Conservation (phyloP, 2,888 invertebrate species). For the Eristalinus aeneus region DNA sequence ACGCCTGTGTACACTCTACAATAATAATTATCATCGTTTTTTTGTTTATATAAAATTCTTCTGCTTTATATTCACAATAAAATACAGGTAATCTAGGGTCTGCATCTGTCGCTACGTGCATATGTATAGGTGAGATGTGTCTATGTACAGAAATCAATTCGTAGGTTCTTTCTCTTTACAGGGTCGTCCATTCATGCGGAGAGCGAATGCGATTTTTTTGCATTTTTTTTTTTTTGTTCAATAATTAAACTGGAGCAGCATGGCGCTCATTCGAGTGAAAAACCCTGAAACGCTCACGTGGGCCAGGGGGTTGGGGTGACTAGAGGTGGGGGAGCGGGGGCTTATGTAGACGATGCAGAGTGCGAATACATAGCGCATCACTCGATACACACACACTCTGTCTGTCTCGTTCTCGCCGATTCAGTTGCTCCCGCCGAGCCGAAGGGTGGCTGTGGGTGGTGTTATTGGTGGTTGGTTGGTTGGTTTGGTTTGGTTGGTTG, state of each 20-base stretch:
- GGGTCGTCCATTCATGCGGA: constrained; percentile 28
- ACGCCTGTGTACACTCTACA: constrained; percentile 48
- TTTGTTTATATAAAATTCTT: constrained; percentile 6
- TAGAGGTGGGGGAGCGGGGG: constrained; percentile 60
- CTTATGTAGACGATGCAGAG: constrained; percentile 50
- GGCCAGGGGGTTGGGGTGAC: constrained; percentile 16
- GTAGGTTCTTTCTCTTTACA: constrained; percentile 44
- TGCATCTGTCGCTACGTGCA: constrained; percentile 38
- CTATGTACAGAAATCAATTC: constrained; percentile 67
- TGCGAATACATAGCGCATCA: constrained; percentile 68
- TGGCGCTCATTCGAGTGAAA: constrained; percentile 38
- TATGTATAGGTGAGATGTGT: constrained; percentile 54
- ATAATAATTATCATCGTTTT: constrained; percentile 33
- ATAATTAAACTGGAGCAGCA: constrained; percentile 65
- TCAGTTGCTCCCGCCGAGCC: constrained; percentile 16
- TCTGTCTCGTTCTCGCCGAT: constrained; percentile 43
- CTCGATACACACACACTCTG: constrained; percentile 48
- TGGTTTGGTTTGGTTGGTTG: constrained; percentile 34
- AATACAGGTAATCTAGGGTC: constrained; percentile 65
- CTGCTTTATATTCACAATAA: constrained; percentile 61
- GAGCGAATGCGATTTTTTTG: constrained; percentile 13
- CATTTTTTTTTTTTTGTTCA: constrained; percentile 30
- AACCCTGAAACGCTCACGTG: constrained; percentile 30
- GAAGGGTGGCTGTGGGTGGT: constrained; percentile 52
- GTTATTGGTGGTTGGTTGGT: constrained; percentile 40